Base-by-base conservation (phyloP, 2,888 invertebrate genomes). In the Antheraea assamensis region DNA sequence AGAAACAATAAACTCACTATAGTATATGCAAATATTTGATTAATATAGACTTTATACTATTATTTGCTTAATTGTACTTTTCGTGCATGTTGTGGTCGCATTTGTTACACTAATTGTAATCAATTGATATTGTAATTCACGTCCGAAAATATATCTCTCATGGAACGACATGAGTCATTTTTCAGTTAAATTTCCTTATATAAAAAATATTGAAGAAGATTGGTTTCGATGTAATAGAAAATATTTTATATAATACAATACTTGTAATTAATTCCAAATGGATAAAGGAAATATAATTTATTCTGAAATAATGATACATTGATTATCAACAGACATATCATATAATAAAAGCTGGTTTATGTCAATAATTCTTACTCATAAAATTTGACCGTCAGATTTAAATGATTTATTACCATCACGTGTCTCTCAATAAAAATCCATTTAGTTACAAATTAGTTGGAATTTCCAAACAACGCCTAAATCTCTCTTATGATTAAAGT, bases 361-460 rank as follows among this genome's bases (percentile, higher is more conserved):
- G 70, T 74, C 71, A 75, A 72, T 72, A 72, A 70, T 70, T 72
- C 66, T 68, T 72, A 75, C 55, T 74, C 64, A 75, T 68, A 72
- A 73, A 72, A 55, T 70, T 27, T 73, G 66, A 61, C 68, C 71
- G 55, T 74, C 74, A 58, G 24, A 64, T 74, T 64, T 71, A 68
- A 71, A 74, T 74, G 74, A 74, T 71, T 74, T 74, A 74, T 71
- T 55, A 71, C 52, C n/a, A 49, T 49, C 21, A 27, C 52, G 74
- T 42, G 35, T 31, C 35, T 31, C 35, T 68, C 74, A 74, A 74
- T 74, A 74, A 74, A 74, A 71, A 74, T n/a, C 64, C 71, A 66
- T 68, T 71, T 74, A 74, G 55, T 30, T 55, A 74, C 71, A 71
- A 74, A 71, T 74, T 68, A 71, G 21, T 66, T 21, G 71, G 42